These are phyloP conservation scores for Pimephales promelas DNA, from an alignment of 2,113 vertebrate species.

Conservation along the genomic window DNA sequence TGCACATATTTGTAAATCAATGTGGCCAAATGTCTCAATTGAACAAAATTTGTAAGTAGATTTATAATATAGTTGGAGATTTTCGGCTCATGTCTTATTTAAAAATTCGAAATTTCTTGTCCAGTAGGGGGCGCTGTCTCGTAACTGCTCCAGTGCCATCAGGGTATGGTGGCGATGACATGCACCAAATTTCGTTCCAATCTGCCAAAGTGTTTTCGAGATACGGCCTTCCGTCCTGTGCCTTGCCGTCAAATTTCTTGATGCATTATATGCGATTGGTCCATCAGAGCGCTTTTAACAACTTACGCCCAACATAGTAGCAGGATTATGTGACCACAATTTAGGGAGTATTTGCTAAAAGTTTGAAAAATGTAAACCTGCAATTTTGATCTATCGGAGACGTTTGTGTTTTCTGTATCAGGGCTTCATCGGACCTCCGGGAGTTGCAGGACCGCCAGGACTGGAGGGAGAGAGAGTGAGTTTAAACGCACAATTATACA, in stretches of 20 bases:
- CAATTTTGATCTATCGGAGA: not conserved
- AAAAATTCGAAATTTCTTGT: not conserved
- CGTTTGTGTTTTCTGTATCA: slow-evolving; percentile 57
- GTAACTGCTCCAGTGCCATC: not conserved
- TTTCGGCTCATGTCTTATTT: not conserved
- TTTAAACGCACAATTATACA: slow-evolving; percentile 38
- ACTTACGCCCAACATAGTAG: not conserved
- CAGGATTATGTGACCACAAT: not conserved
- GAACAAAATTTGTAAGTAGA: not conserved
- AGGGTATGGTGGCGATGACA: not conserved
- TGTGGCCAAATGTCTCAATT: not conserved
- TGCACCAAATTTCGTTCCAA: slow-evolving; percentile 3
- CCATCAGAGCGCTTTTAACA: not conserved
- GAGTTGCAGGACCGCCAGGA: slow-evolving; percentile 84
- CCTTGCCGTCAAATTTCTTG: not conserved
- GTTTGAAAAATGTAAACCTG: not conserved
- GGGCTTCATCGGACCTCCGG: slow-evolving; percentile 96
- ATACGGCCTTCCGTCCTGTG: not conserved
- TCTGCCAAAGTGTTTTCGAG: not conserved
- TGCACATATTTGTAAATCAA: not conserved
- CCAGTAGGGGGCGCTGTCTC: not conserved
- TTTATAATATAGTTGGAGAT: not conserved
- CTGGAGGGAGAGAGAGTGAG: slow-evolving; percentile 91
- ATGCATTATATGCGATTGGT: not conserved
- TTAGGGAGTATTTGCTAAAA: not conserved